Base-by-base conservation (phyloP, 1,140 invertebrate species). In the Calephelis virginiensis region DNA sequence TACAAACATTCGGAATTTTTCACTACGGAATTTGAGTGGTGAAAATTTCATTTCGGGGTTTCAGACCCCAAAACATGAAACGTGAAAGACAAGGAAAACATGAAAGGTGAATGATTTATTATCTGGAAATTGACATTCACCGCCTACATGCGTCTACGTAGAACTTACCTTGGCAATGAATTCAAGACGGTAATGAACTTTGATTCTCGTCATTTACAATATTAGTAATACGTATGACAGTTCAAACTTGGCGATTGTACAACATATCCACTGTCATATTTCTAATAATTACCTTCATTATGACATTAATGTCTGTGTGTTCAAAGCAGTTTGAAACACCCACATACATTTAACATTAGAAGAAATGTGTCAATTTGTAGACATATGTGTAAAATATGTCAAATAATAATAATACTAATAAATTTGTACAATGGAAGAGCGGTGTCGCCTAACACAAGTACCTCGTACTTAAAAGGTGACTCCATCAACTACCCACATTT, bases 101-200 rank as follows among this genome's bases (percentile, higher is more conserved):
- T 28, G 50, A 53, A 53, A 17, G 17, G 50, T 53, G 28, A 53
- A 53, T 53, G 50, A 53, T 53, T 53, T 53, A 53, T 77, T 45
- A 62, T 12, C 43, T 37, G 46, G 48, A 38, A 6, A 60, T 38
- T 60, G 56, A 40, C 9, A 56, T 17, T 14, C 49, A 64, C 37
- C 63, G 72, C 76, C 79, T 69, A 81, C 79, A 64, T 59, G 56
- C n/a, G 49, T 67, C 50, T 72, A 63, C 69, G 17, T 78, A 78
- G 76, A 76, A 73, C 76, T 83, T 71, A 40, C 82, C 81, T 89
- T 90, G 85, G 85, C 87, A 87, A 68, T 84, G 83, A 78, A 79
- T 76, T 69, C 76, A 69, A 73, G 71, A 81, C 83, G 86, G 71
- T 89, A 89, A 86, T 83, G 85, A 90, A 82, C 85, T 79, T 69